phyloP scores from a whole-genome alignment of 1,140 invertebrate genomes.

The Venustaconcha ellipsiformis region DNA sequence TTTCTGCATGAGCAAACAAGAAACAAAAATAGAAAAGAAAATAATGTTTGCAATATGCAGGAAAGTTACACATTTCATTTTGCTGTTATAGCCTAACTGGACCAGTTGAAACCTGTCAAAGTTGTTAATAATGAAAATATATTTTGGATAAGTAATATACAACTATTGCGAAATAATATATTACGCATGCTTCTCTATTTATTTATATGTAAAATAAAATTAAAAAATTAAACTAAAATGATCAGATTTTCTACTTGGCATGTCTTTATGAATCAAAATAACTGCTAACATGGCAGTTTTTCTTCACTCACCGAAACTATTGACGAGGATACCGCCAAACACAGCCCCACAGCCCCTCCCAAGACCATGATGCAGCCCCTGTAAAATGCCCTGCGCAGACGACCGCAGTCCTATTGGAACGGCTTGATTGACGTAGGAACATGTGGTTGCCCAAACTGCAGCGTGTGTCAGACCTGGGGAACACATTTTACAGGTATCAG shows the following conservation, averaged over 20 bases:
- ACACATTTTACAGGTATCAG: neutral
- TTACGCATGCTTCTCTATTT: too few species aligned
- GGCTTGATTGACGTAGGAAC: slow-evolving; percentile 96
- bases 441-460: slow-evolving; percentile 97
- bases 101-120: too few species aligned
- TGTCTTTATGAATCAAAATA: neutral
- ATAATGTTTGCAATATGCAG: too few species aligned
- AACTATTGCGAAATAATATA: too few species aligned
- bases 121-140: too few species aligned
- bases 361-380: slow-evolving; percentile 94
- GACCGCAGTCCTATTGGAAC: slow-evolving; percentile 88
- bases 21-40: too few species aligned
- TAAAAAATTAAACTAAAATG: too few species aligned
- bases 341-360: slow-evolving; percentile 96
- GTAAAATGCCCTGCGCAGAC: slow-evolving; percentile 94
- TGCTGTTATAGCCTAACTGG: too few species aligned
- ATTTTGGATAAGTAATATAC: too few species aligned
- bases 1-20: too few species aligned
- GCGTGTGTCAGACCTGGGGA: slow-evolving; percentile 94
- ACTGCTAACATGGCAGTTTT: neutral
- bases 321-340: slow-evolving; percentile 81
- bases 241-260: neutral
- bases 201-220: too few species aligned
- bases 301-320: slow-evolving; percentile 71
- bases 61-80: too few species aligned